Conservation (phyloP, 2,113 vertebrate species). For the Albula glossodonta region DNA sequence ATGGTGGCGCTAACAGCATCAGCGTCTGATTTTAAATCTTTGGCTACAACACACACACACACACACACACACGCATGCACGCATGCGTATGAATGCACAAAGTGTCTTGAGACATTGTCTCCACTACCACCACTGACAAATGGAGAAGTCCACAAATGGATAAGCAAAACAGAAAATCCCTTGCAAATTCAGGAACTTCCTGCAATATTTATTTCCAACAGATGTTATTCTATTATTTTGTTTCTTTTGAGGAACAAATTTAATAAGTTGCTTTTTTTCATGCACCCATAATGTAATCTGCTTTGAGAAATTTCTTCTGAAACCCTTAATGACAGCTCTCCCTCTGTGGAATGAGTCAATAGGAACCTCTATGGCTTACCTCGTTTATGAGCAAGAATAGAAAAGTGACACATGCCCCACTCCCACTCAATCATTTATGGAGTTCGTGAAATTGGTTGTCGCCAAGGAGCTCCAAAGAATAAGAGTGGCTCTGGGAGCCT, state of each 20-base stretch:
- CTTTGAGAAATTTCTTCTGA: neutral
- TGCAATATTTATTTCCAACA: neutral
- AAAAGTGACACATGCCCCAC: slow-evolving; percentile 17
- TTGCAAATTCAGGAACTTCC: neutral
- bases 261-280: slow-evolving; percentile 5
- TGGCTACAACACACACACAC: neutral
- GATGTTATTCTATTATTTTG: neutral
- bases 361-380: neutral
- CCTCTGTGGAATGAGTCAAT: neutral
- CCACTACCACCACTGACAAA: neutral
- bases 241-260: neutral
- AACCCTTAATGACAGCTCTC: neutral
- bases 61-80: neutral
- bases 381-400: slow-evolving; percentile 7
- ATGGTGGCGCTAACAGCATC: slow-evolving; percentile 17
- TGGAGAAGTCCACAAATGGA: neutral
- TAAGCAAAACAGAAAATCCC: too few relatives aligned
- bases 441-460: slow-evolving; percentile 12
- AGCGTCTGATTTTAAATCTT: slow-evolving; percentile 25
- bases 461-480: slow-evolving; percentile 12
- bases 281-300: neutral
- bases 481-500: neutral
- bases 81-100: slow-evolving; percentile 3
- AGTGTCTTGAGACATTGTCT: neutral
- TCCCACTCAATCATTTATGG: slow-evolving; percentile 19